Percentiles rank a stretch among this genome's conserved stretches.
These are phyloP conservation scores for Pseudococcus viburni DNA, from an alignment of 2,888 invertebrate species.

Conservation along the genomic window DNA sequence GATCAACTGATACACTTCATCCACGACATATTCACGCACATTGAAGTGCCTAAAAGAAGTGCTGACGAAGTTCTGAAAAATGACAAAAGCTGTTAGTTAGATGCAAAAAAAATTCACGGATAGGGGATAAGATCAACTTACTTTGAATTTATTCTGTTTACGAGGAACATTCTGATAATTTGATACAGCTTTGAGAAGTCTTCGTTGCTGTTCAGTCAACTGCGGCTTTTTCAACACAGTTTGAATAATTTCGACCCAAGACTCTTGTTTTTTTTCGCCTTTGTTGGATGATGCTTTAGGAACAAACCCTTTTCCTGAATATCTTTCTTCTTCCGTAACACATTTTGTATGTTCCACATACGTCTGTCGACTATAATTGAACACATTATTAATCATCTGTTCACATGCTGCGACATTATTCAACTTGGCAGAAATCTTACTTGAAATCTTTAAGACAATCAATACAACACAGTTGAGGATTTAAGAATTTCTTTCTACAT, in stretches of 20 bases:
- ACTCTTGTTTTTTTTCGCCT: constrained; percentile 67
- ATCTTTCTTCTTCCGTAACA: constrained; percentile 67
- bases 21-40: constrained; percentile 17
- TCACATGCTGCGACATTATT: constrained; percentile 18
- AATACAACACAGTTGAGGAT: constrained; percentile 67
- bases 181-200: constrained; percentile 62
- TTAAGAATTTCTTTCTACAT: constrained; percentile 66
- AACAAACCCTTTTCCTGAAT: constrained; percentile 67
- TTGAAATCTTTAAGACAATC: constrained; percentile 68
- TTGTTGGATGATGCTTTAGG: constrained; percentile 67
- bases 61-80: constrained; percentile 67
- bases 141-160: constrained; percentile 67
- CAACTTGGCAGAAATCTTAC: constrained; percentile 62
- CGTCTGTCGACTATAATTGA: constrained; percentile 54
- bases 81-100: background rate
- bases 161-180: constrained; percentile 67
- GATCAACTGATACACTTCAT: constrained; percentile 66
- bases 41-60: constrained; percentile 59
- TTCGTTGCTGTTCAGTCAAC: constrained; percentile 53
- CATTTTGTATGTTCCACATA: constrained; percentile 67
- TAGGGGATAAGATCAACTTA: constrained; percentile 6
- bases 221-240: constrained; percentile 50
- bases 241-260: constrained; percentile 67
- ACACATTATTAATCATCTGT: background rate
- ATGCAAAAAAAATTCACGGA: background rate